Evolutionary conservation across 23 tunicate species (phyloP).

Genomic region (Pegea sp.): DNA sequence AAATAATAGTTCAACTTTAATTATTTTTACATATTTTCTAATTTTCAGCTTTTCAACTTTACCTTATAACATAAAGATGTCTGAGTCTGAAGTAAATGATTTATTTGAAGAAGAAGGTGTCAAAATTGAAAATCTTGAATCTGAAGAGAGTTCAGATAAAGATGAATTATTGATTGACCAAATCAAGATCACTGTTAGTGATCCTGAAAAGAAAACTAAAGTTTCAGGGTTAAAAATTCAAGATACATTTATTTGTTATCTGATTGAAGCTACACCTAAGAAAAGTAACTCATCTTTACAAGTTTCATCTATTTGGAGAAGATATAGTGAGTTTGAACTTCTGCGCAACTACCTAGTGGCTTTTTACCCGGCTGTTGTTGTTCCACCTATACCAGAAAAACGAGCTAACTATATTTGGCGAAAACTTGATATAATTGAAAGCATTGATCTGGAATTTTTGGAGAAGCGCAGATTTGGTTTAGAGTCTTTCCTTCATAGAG

Average conservation of each 20-base stretch:
- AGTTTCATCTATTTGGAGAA: constrained; percentile 58
- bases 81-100: background rate
- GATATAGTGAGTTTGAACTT: constrained; percentile 82
- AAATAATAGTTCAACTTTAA: too few species aligned
- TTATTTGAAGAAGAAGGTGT: background rate
- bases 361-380: constrained; percentile 47
- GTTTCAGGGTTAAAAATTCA: constrained; percentile 60
- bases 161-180: constrained; percentile 8
- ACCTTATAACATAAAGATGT: too few species aligned
- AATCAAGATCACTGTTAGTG: constrained; percentile 48
- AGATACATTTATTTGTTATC: constrained; percentile 61
- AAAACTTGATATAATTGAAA: constrained; percentile 43
- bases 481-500: constrained; percentile 58
- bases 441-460: constrained; percentile 58
- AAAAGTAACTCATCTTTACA: constrained; percentile 8
- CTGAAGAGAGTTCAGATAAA: background rate
- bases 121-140: background rate
- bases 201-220: constrained; percentile 59
- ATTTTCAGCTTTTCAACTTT: too few species aligned
- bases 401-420: constrained; percentile 67
- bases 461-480: constrained; percentile 58
- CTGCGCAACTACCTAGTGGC: constrained; percentile 52
- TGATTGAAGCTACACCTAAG: constrained; percentile 49
- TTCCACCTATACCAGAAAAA: constrained; percentile 85
- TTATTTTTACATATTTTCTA: too few species aligned